phyloP scores from a whole-genome alignment of 2,888 invertebrate species.

The Troilus luridus region DNA sequence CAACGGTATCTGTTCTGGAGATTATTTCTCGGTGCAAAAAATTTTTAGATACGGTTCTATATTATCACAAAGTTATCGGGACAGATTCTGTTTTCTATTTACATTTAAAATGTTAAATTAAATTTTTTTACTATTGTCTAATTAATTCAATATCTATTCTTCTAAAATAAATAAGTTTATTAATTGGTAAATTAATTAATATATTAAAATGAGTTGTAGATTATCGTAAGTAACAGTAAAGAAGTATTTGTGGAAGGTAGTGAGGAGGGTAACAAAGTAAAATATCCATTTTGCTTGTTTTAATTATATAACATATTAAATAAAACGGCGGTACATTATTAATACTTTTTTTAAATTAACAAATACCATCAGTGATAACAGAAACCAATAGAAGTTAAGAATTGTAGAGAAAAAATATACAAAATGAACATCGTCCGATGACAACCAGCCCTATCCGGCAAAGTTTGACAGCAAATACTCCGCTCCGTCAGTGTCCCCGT shows the following conservation, averaged over 20 bases:
- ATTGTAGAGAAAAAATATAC: neutral
- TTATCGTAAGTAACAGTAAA: neutral
- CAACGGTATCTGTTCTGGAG: neutral
- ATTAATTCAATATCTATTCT: no score
- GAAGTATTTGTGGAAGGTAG: neutral
- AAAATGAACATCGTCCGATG: neutral
- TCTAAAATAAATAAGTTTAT: no score
- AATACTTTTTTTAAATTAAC: neutral
- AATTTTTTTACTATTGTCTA: no score
- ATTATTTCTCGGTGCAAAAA: neutral
- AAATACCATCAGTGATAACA: neutral
- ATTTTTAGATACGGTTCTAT: neutral
- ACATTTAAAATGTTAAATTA: neutral
- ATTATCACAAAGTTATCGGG: neutral
- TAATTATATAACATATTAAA: neutral
- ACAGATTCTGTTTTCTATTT: neutral
- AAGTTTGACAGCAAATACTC: conserved; percentile 19
- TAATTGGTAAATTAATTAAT: no score
- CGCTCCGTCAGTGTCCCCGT: conserved; percentile 17
- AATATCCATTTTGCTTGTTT: neutral
- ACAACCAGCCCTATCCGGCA: neutral
- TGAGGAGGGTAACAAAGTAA: neutral
- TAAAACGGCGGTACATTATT: neutral
- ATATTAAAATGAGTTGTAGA: neutral
- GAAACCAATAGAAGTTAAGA: neutral